phyloP scores from a whole-genome alignment of 2,797 vertebrate genomes.

The Botia almorhae region DNA sequence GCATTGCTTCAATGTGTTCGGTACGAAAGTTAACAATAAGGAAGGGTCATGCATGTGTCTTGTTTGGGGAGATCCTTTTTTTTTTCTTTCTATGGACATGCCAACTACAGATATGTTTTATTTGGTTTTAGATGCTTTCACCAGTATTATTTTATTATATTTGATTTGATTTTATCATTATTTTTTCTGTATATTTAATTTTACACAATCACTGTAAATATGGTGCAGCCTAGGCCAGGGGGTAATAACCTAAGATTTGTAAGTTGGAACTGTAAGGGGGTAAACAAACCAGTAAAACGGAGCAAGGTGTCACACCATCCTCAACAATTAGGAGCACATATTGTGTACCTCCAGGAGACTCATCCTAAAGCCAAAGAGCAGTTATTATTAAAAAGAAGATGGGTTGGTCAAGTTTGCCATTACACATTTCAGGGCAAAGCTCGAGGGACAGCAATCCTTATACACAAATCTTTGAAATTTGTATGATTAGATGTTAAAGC shows the following conservation, averaged over 20 bases:
- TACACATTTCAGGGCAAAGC: background rate
- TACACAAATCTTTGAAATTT: background rate
- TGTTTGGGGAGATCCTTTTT: background rate
- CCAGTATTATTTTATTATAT: background rate
- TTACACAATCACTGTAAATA: background rate
- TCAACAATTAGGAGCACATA: background rate
- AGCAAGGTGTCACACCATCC: background rate
- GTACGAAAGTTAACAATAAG: background rate
- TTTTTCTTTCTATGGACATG: background rate
- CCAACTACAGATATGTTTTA: background rate
- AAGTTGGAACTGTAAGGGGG: conserved; percentile 10
- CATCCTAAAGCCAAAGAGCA: background rate
- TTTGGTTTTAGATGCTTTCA: background rate
- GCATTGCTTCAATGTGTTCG: background rate
- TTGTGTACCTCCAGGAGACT: background rate
- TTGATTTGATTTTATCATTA: too few relatives aligned
- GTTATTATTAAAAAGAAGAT: background rate
- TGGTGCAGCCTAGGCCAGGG: background rate
- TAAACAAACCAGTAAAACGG: background rate
- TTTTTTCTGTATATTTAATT: background rate
- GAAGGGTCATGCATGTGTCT: background rate
- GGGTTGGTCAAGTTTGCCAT: conserved; percentile 1
- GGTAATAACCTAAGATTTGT: background rate
- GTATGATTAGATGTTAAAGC: conserved; percentile 6
- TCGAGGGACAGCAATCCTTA: background rate